Evolutionary conservation across 2,888 invertebrate species (phyloP), one percentile per base, ranked within the genome.

Genomic region (Cremastobaeus sp.): DNA sequence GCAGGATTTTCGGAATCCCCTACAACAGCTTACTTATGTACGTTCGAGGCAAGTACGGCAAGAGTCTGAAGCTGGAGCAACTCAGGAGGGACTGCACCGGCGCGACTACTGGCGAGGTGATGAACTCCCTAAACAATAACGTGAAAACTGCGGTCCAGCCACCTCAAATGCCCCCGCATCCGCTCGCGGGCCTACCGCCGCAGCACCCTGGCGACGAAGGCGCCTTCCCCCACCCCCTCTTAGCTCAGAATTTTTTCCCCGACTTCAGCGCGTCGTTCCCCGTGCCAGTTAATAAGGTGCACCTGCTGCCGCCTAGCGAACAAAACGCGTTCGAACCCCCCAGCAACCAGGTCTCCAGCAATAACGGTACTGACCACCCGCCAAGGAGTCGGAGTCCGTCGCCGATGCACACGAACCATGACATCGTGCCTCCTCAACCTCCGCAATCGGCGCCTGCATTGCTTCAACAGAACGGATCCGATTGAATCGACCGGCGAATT

Each of bases 11-110:
- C 88, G 96, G 96, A 37, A 96, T 96, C 77, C 96, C 96, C n/a
- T 96, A 96, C 91, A 96, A 96, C 89, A 95, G 95, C 41, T 90
- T 96, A 47, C 89, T 96, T 60, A 96, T 96, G 96, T 96, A 96
- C 89, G 96, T 96, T 20, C 91, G 96, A 43, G 96, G 96, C 54
- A 96, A 96, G 86, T 96, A 96, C 87, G 96, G 96, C n/a, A 96
- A 96, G 88, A 95, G 95, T 84, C 89, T 96, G 68, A 96, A 96
- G 84, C 89, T 96, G 74, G 96, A 96, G 83, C 95, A 96, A 86
- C 90, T 96, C 71, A 90, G 96, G 82, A 96, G 95, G 89, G 96
- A 96, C 88, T 96, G 95, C 88, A 94, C 95, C 86, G 94, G 94
- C 60, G 94, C 94, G 0, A 94, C 94, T 5, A 90, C 92, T 4